Conservation (phyloP, 2,888 invertebrate genomes). For the Nesidiocoris tenuis region DNA sequence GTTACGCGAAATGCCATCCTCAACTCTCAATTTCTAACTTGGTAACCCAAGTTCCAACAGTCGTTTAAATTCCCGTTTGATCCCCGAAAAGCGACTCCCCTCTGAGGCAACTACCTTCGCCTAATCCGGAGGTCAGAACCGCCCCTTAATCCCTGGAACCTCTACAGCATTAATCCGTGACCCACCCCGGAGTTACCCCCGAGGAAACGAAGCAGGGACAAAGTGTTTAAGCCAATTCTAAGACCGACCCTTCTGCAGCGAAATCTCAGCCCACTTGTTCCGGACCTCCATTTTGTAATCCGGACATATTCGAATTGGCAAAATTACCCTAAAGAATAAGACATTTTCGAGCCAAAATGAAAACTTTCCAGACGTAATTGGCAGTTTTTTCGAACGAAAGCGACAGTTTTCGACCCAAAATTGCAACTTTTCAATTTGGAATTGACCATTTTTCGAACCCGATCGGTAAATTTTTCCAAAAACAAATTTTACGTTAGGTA, state of each 20-base stretch:
- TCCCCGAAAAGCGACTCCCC: neutral
- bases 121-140: neutral
- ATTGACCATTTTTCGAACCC: no score
- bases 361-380: no score
- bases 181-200: neutral
- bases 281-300: neutral
- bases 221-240: constrained; percentile 45
- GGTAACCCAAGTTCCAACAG: neutral
- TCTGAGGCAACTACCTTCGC: neutral
- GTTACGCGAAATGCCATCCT: no score
- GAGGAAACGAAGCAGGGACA: constrained; percentile 19
- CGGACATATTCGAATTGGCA: neutral
- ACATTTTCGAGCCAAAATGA: no score
- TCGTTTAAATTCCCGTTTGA: neutral
- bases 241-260: constrained; percentile 9
- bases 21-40: no score
- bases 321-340: neutral
- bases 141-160: neutral
- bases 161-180: neutral
- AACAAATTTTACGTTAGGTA: no score
- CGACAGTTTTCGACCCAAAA: no score
- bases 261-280: neutral
- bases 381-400: no score
- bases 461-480: no score
- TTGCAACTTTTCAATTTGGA: no score